Evolutionary conservation across 2,797 vertebrate genomes (phyloP).

Genomic region (Onychomys leucogaster): DNA sequence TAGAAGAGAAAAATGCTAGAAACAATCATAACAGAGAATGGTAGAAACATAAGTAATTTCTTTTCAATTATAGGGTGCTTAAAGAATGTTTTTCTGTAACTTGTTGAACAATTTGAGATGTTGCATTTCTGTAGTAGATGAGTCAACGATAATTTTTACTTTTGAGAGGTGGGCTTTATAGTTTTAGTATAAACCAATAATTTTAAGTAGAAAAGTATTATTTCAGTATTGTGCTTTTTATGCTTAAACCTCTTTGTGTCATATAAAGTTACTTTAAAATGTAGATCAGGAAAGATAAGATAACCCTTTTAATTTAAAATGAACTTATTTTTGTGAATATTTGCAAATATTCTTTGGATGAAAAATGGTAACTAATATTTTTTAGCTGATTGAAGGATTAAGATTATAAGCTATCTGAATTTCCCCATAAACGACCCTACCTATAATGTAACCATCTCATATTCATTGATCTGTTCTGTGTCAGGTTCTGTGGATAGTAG

Average conservation of each 20-base stretch:
- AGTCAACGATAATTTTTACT: constrained; percentile 86
- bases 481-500: background rate
- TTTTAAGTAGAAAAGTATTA: constrained; percentile 97
- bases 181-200: constrained; percentile 97
- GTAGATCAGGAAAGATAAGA: constrained; percentile 66
- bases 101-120: constrained; percentile 85
- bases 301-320: constrained; percentile 60
- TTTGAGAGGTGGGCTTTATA: constrained; percentile 87
- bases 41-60: constrained; percentile 80
- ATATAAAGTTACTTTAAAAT: constrained; percentile 87
- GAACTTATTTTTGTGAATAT: constrained; percentile 48
- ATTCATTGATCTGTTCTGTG: background rate
- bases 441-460: constrained; percentile 25
- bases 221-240: constrained; percentile 98
- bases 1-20: constrained; percentile 68
- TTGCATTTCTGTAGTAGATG: constrained; percentile 84
- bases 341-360: constrained; percentile 46
- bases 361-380: constrained; percentile 4
- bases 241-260: constrained; percentile 93
- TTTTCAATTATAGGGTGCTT: constrained; percentile 82
- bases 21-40: constrained; percentile 63
- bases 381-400: background rate
- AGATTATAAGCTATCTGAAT: constrained; percentile 30
- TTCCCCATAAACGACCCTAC: background rate
- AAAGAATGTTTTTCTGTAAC: constrained; percentile 85